Base-by-base conservation (phyloP, 64 coral and sea anemone species). In the Stichodactyla mertensii region DNA sequence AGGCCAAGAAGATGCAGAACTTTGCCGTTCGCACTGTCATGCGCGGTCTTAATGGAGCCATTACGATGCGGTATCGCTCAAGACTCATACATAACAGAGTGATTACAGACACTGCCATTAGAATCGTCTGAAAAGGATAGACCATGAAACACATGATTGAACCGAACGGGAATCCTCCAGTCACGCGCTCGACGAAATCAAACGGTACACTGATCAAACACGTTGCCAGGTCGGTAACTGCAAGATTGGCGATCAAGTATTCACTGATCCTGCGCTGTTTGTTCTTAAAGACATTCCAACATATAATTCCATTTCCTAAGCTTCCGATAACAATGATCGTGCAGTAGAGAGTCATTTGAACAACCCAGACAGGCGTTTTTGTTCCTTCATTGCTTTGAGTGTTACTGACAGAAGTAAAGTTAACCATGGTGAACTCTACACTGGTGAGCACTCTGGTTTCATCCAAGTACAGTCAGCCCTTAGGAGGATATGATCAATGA, bases 61-160 rank as follows among this genome's bases (percentile, higher is more conserved):
- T 87, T 16, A 99, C 91, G 31, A 92, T 85, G 6, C 93, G 86
- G 8, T 87, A 87, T 11, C 97, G 87, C 27, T 99, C 97, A n/a
- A 99, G 57, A 54, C 93, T 94, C 97, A 99, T 99, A 64, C 88
- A 88, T 8, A 94, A 64, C 36, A 99, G 54, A 14, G 97, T 99
- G 61, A 99, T 95, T 9, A 95, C 90, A 4, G 93, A 99, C 0
- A 99, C 97, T 8, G 93, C 89, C 90, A 99, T 92, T 5, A 99
- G 90, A 19, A 95, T 77, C 0, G 97, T 99, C 67, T 99, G 97
- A 8, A 94, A 91, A 7, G 97, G 97, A 78, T 94, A 99, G 0
- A 99, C 86, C 24, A 99, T 64, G 16, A 85, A 90, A 82, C 97
- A 99, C 16, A 99, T 59, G 19, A 92, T 86, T 11, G 90, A 89